phyloP scores from a whole-genome alignment of 2,888 invertebrate species.

The Ectemnius cavifrons region DNA sequence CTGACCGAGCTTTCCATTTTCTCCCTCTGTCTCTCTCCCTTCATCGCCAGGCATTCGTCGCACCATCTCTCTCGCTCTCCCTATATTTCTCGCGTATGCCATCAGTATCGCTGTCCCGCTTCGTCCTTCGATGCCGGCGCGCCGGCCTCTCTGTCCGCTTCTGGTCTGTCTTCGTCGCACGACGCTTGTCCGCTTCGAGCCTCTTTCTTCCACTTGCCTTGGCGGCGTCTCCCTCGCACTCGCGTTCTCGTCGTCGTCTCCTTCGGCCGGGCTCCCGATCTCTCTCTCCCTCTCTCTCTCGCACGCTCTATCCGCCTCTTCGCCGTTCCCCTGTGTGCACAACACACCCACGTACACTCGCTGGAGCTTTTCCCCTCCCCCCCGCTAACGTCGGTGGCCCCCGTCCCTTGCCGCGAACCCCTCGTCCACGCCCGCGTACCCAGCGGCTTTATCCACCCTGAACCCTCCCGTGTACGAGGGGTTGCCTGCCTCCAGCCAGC shows the following conservation, averaged over 20 bases:
- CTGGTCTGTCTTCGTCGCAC: constrained; percentile 1
- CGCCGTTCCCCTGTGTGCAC: constrained; percentile 17
- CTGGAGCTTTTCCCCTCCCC: constrained; percentile 34
- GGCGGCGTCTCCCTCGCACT: constrained; percentile 12
- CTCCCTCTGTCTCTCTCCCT: constrained; percentile 7
- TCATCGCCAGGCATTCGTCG: neutral
- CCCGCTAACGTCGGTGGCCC: constrained; percentile 11
- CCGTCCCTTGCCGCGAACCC: constrained; percentile 42
- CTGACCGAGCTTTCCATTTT: neutral
- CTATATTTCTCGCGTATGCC: constrained; percentile 8
- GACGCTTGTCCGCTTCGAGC: constrained; percentile 4
- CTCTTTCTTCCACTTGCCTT: constrained; percentile 25
- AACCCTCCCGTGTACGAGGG: constrained; percentile 57
- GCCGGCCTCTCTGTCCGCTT: constrained; percentile 7
- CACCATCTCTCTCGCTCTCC: neutral
- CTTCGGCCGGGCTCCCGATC: constrained; percentile 8
- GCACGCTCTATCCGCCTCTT: constrained; percentile 30
- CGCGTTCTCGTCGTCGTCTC: neutral
- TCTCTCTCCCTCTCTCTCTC: constrained; percentile 40
- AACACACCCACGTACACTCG: constrained; percentile 24
- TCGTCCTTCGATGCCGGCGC: constrained; percentile 4
- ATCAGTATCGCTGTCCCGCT: constrained; percentile 3
- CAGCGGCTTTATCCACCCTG: constrained; percentile 61
- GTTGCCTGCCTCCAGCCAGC: constrained; percentile 54
- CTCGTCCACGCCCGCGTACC: constrained; percentile 55